Percentiles rank a stretch among this genome's conserved stretches.
phyloP scores from a whole-genome alignment of 1,140 invertebrate species.

The Paracyclopina nana region DNA sequence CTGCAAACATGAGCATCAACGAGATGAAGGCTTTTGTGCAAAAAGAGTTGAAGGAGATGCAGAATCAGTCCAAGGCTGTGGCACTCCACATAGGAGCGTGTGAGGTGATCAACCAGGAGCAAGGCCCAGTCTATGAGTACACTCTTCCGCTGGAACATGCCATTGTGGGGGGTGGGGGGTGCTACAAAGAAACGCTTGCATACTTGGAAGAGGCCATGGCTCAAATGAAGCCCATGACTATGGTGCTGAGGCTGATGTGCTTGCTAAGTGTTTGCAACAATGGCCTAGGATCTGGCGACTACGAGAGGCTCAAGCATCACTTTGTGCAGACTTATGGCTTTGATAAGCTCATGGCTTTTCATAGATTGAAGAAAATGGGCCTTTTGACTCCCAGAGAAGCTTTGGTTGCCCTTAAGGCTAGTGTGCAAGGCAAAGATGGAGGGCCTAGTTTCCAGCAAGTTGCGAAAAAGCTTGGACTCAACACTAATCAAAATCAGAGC shows the following conservation, averaged over 20 bases:
- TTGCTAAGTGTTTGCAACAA: neutral
- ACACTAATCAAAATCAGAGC: neutral
- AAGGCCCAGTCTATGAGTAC: neutral
- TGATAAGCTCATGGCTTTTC: neutral
- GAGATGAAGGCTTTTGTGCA: conserved; percentile 1
- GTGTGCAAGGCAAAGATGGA: neutral
- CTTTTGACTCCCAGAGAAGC: no score
- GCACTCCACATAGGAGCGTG: neutral
- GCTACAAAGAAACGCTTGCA: neutral
- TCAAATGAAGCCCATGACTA: neutral
- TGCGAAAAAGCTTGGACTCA: neutral
- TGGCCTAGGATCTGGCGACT: neutral
- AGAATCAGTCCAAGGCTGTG: neutral
- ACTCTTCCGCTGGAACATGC: neutral
- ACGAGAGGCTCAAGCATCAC: neutral
- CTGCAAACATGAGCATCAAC: neutral
- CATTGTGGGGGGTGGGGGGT: neutral
- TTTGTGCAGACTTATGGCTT: neutral
- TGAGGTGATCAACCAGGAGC: neutral
- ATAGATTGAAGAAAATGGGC: neutral
- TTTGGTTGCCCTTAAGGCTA: no score
- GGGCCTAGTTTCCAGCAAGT: neutral
- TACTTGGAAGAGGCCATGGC: neutral
- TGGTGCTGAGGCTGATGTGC: neutral
- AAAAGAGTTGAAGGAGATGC: neutral